phyloP scores from a whole-genome alignment of 2,888 invertebrate genomes.

The Polyploca ridens region DNA sequence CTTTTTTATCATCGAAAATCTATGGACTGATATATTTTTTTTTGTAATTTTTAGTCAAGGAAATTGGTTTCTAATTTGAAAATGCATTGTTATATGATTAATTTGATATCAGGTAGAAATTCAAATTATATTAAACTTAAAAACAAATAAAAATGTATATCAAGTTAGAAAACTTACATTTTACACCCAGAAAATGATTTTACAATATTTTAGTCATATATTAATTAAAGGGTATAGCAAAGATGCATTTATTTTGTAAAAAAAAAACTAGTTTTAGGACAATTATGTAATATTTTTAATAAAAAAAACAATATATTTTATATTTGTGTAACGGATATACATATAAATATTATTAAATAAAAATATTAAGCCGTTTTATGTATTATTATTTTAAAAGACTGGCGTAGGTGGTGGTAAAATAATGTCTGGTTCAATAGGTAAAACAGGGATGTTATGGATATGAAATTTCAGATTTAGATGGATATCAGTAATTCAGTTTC shows the following conservation, averaged over 20 bases:
- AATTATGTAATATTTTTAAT: background rate
- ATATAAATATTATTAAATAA: conserved; percentile 1
- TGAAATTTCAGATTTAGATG: no score
- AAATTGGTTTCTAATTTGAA: background rate
- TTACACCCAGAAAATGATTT: background rate
- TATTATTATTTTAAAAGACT: background rate
- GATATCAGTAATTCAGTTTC: no score
- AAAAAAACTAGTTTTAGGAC: background rate
- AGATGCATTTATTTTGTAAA: conserved; percentile 3
- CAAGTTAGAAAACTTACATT: background rate
- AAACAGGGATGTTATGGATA: no score
- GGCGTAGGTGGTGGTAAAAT: no score
- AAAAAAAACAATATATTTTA: background rate
- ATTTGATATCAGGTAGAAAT: background rate
- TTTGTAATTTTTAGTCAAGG: background rate
- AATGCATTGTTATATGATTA: background rate
- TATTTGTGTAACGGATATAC: conserved; percentile 1
- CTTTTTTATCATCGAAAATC: background rate
- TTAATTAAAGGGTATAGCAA: background rate
- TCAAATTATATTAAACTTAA: no score
- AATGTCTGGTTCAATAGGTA: no score
- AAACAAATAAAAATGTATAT: background rate
- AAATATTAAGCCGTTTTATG: background rate
- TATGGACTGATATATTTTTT: background rate
- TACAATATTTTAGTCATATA: background rate